phyloP scores from a whole-genome alignment of 2,888 invertebrate species.

The Hydrotaea cyrtoneurina region DNA sequence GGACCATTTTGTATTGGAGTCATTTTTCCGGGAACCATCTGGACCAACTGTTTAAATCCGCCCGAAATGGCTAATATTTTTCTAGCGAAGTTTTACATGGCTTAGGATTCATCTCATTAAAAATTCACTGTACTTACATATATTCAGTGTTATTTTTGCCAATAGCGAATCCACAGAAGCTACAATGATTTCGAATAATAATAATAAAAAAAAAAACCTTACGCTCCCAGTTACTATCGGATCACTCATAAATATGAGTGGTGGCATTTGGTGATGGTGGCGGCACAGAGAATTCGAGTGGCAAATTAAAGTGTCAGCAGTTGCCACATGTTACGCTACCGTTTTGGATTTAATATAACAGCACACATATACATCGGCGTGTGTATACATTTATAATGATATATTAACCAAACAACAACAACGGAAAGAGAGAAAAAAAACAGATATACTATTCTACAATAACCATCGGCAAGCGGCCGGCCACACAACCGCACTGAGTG shows the following conservation, averaged over 20 bases:
- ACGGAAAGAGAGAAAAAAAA: neutral
- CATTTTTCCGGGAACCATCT: too few relatives aligned
- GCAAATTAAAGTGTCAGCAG: conserved; percentile 56
- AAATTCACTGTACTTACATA: too few relatives aligned
- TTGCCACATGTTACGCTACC: conserved; percentile 61
- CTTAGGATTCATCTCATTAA: too few relatives aligned
- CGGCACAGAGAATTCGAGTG: conserved; percentile 19
- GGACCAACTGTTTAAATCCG: too few relatives aligned
- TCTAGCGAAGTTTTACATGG: too few relatives aligned
- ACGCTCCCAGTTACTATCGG: too few relatives aligned
- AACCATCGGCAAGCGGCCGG: conserved; percentile 28
- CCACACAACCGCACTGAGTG: conserved; percentile 42
- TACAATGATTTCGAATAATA: too few relatives aligned
- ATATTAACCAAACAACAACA: conserved; percentile 23
- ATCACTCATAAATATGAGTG: conserved; percentile 8
- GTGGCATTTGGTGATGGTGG: neutral
- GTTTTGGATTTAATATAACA: conserved; percentile 33
- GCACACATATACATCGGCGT: neutral
- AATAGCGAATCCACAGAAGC: too few relatives aligned
- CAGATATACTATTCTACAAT: neutral
- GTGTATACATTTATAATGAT: neutral
- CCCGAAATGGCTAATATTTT: too few relatives aligned
- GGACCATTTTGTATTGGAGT: too few relatives aligned
- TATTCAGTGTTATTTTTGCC: too few relatives aligned
- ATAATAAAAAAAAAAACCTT: too few relatives aligned